phyloP scores from a whole-genome alignment of 2,113 vertebrate genomes.

The Mola mola region DNA sequence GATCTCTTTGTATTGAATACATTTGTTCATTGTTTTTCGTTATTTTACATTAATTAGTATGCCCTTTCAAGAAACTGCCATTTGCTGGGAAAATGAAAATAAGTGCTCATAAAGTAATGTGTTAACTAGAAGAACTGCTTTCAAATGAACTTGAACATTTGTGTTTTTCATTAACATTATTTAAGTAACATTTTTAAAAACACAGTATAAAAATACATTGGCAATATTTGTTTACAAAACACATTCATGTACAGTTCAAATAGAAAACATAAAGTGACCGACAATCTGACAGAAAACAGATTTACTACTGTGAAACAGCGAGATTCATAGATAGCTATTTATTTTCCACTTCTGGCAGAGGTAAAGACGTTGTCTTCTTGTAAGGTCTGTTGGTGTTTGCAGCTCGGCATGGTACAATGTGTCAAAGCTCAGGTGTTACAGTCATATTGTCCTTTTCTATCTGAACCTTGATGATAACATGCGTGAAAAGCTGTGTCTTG shows the following conservation, averaged over 20 bases:
- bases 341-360: conserved; percentile 11
- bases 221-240: conserved; percentile 60
- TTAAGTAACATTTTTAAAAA: conserved; percentile 44
- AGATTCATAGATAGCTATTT: conserved; percentile 39
- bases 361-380: conserved; percentile 27
- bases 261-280: conserved; percentile 34
- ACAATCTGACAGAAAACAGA: conserved; percentile 25
- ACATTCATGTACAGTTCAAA: conserved; percentile 66
- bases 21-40: too few species aligned
- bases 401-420: conserved; percentile 5
- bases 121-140: too few species aligned
- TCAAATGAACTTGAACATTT: too few species aligned
- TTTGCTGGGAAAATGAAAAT: too few species aligned
- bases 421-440: conserved; percentile 11
- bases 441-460: conserved; percentile 7
- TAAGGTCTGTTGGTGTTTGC: conserved; percentile 7
- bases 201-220: conserved; percentile 66
- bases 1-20: too few species aligned
- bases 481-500: conserved; percentile 7
- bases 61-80: too few species aligned
- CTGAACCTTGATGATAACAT: conserved; percentile 1
- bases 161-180: too few species aligned
- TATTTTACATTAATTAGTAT: too few species aligned
- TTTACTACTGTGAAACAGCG: conserved; percentile 14
- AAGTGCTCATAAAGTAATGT: too few species aligned